A percentile compares a stretch with the other conserved stretches of the same genome.
Conservation (phyloP, 2,888 invertebrate genomes). For the Zygogramma bicolorata region DNA sequence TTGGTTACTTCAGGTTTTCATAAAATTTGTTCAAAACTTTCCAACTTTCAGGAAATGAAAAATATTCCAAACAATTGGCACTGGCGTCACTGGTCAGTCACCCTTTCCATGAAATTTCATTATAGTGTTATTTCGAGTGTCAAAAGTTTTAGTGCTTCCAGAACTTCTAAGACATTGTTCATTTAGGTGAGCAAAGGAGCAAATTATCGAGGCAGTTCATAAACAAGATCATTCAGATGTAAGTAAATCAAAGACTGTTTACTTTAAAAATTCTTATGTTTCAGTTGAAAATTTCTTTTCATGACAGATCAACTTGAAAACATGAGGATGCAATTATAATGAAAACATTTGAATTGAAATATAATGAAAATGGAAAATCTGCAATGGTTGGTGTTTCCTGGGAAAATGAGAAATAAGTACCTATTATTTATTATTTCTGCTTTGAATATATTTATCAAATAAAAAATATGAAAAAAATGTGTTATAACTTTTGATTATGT, state of each 20-base stretch:
- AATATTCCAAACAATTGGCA: not conserved
- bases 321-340: no score
- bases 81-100: not conserved
- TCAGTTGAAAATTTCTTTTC: not conserved
- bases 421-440: no score
- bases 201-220: not conserved
- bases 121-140: not conserved
- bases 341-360: not conserved
- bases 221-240: not conserved
- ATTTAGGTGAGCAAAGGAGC: not conserved
- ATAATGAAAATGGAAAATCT: not conserved
- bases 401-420: no score
- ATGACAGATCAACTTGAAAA: not conserved
- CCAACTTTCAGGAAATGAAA: not conserved
- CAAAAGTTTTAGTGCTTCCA: slow-evolving; percentile 7
- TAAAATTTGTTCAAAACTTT: not conserved
- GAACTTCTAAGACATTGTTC: not conserved
- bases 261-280: not conserved
- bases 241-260: slow-evolving; percentile 4
- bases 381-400: not conserved
- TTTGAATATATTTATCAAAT: not conserved
- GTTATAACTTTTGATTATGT: not conserved
- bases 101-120: not conserved
- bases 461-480: not conserved
- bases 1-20: not conserved